A percentile compares a stretch with the other conserved stretches of the same genome.
Conservation (phyloP, 2,888 invertebrate genomes). For the Limenitis arthemis region DNA sequence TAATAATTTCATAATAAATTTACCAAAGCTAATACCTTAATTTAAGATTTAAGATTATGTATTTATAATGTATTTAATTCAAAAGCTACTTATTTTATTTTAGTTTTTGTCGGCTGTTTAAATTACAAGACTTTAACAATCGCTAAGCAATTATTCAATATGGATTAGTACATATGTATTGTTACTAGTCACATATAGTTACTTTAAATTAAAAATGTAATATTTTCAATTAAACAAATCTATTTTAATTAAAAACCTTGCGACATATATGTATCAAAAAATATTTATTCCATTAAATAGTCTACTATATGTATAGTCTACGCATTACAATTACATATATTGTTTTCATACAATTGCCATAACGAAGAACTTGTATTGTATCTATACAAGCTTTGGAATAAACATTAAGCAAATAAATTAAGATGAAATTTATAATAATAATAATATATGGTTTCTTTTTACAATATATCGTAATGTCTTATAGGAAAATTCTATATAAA, state of each 20-base stretch:
- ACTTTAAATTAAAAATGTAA: no score
- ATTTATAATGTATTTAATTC: constrained; percentile 26
- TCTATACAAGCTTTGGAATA: no score
- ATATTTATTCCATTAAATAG: no score
- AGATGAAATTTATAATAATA: no score
- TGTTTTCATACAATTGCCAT: no score
- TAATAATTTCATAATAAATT: constrained; percentile 9
- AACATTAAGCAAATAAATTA: no score
- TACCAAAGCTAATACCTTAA: constrained; percentile 42
- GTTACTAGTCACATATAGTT: constrained; percentile 23
- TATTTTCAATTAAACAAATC: background rate
- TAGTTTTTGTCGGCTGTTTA: constrained; percentile 16
- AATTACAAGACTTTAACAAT: constrained; percentile 2
- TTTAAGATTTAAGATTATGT: constrained; percentile 33
- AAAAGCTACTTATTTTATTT: constrained; percentile 21
- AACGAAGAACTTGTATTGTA: no score
- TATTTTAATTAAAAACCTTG: background rate
- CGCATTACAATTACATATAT: no score
- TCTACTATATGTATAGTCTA: no score
- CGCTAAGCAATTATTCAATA: background rate
- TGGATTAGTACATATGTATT: constrained; percentile 13
- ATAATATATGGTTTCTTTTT: background rate
- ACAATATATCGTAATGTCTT: background rate
- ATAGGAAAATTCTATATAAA: constrained; percentile 4
- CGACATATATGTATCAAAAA: background rate